phyloP scores from a whole-genome alignment of 2,113 vertebrate species.

The Platichthys stellatus region DNA sequence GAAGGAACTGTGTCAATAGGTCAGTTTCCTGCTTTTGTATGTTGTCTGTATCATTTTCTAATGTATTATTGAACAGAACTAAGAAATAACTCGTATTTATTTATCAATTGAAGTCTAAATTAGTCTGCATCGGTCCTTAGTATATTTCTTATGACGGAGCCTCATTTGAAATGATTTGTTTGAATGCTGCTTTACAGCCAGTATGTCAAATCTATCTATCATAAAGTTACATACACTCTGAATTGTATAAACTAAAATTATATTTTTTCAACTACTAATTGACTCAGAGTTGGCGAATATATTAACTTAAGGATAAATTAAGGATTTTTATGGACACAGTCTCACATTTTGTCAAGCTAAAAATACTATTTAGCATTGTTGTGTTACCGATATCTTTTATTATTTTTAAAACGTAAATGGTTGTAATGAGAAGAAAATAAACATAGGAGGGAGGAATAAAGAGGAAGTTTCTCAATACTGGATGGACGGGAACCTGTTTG shows the following conservation, averaged over 20 bases:
- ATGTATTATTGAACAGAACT: not conserved
- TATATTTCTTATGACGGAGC: too few species aligned
- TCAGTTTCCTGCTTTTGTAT: constrained; percentile 67
- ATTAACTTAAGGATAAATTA: too few species aligned
- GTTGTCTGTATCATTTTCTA: not conserved
- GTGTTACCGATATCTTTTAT: not conserved
- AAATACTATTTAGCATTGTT: not conserved
- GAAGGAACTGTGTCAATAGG: constrained; percentile 62
- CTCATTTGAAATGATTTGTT: too few species aligned
- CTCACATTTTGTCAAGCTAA: not conserved
- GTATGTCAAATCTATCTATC: too few species aligned
- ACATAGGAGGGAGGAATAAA: constrained; percentile 30
- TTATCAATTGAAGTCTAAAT: too few species aligned
- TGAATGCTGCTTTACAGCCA: too few species aligned
- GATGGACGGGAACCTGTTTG: constrained; percentile 19
- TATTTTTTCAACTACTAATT: too few species aligned
- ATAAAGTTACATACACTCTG: too few species aligned
- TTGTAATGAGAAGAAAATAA: constrained; percentile 19
- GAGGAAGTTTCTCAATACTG: constrained; percentile 72
- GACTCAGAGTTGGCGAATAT: too few species aligned
- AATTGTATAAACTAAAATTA: too few species aligned
- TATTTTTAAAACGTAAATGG: not conserved
- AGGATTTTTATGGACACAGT: not conserved
- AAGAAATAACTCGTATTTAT: not conserved
- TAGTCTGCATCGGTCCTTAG: too few species aligned